Conservation (phyloP, 2,113 vertebrate genomes). For the Bungarus multicinctus region DNA sequence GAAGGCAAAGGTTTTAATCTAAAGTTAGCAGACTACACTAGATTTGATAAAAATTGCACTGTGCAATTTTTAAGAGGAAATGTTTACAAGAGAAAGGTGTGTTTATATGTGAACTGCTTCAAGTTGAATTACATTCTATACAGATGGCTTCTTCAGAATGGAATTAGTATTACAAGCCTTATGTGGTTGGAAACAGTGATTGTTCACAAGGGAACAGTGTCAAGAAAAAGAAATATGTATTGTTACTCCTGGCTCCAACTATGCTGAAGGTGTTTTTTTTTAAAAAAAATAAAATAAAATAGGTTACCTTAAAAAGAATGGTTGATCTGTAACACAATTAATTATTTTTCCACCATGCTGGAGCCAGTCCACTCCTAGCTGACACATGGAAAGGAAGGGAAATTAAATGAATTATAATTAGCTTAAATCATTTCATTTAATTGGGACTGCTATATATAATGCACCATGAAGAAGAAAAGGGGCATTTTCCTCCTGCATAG, state of each 20-base stretch:
- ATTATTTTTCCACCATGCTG: neutral
- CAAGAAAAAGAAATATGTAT: neutral
- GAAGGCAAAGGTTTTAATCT: slow-evolving; percentile 12
- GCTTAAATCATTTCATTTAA: neutral
- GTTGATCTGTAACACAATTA: neutral
- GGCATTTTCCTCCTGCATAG: neutral
- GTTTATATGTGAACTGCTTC: neutral
- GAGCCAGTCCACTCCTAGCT: neutral
- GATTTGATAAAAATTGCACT: slow-evolving; percentile 38
- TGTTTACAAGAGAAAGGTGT: neutral
- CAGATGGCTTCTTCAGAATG: neutral
- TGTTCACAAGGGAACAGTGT: neutral
- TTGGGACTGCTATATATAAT: neutral
- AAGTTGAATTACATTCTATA: neutral
- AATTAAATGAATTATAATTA: neutral
- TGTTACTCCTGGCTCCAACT: neutral
- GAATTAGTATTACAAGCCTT: neutral
- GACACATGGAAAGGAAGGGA: neutral
- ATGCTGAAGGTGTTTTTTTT: neutral
- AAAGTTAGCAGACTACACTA: slow-evolving; percentile 43
- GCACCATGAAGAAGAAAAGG: neutral
- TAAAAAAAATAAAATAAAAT: neutral
- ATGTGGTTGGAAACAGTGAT: neutral
- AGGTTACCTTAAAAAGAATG: neutral
- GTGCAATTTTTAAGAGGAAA: neutral